A percentile compares a stretch with the other conserved stretches of the same genome.
These are phyloP conservation scores for Leptobrachium ailaonicum DNA, from an alignment of 2,113 vertebrate genomes.

Conservation along the genomic window DNA sequence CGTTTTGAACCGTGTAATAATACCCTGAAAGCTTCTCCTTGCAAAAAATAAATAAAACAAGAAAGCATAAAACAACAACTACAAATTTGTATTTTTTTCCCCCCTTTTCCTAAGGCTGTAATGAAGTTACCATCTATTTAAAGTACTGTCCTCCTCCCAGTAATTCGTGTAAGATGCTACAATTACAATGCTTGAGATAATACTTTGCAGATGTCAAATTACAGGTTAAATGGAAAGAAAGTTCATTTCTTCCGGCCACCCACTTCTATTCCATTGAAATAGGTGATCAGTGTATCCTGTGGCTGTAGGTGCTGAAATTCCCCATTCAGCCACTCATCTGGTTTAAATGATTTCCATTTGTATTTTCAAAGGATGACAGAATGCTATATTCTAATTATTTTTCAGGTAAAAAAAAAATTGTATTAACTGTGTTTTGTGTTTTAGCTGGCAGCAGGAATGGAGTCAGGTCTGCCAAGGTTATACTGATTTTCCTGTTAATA, in stretches of 20 bases:
- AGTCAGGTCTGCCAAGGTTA: conserved; percentile 59
- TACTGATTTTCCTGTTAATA: conserved; percentile 59
- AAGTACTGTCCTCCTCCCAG: conserved; percentile 72
- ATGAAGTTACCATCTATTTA: conserved; percentile 76
- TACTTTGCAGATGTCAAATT: conserved; percentile 91
- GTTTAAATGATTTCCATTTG: conserved; percentile 81
- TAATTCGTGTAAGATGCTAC: conserved; percentile 91
- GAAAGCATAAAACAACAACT: neutral
- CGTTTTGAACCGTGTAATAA: conserved; percentile 39
- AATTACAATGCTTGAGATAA: conserved; percentile 89
- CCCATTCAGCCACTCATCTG: conserved; percentile 68
- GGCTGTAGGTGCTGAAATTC: conserved; percentile 75
- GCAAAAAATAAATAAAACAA: conserved; percentile 9
- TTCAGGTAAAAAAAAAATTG: conserved; percentile 66
- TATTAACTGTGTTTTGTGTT: conserved; percentile 70
- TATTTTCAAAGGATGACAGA: conserved; percentile 72
- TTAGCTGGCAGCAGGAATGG: conserved; percentile 64
- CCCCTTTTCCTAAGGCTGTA: conserved; percentile 64
- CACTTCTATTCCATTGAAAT: conserved; percentile 78
- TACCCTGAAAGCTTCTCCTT: neutral
- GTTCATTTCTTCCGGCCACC: conserved; percentile 81
- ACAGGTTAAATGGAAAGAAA: conserved; percentile 75
- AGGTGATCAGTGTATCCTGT: conserved; percentile 76
- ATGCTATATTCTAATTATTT: conserved; percentile 59
- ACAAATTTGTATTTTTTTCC: conserved; percentile 10